phyloP scores from a whole-genome alignment of 2,113 vertebrate genomes.

The Semnopithecus entellus region DNA sequence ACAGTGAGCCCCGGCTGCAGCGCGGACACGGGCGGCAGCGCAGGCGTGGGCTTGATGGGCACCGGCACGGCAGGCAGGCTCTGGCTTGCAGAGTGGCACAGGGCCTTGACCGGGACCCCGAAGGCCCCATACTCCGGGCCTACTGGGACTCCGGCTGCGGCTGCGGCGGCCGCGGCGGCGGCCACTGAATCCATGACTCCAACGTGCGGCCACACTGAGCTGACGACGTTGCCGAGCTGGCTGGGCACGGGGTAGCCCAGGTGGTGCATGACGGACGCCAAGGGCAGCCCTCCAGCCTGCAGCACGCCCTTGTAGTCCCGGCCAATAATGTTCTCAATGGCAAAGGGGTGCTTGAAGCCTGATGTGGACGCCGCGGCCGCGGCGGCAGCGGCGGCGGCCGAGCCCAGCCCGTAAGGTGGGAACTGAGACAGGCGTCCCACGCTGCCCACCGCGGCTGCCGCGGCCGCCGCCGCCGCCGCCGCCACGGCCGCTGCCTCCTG shows the following conservation, averaged over 20 bases:
- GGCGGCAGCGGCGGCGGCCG: slow-evolving; percentile 67
- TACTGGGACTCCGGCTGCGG: slow-evolving; percentile 87
- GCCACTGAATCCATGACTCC: slow-evolving; percentile 93
- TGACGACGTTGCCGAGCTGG: slow-evolving; percentile 92
- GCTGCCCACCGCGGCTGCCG: slow-evolving; percentile 83
- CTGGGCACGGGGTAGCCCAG: slow-evolving; percentile 94
- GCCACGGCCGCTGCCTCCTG: slow-evolving; percentile 79
- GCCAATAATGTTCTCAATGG: slow-evolving; percentile 95
- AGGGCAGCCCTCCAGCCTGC: slow-evolving; percentile 90
- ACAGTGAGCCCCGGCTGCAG: slow-evolving; percentile 87
- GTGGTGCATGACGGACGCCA: slow-evolving; percentile 95
- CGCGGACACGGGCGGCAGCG: slow-evolving; percentile 86
- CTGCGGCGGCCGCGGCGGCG: slow-evolving; percentile 65
- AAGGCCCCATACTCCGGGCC: slow-evolving; percentile 93
- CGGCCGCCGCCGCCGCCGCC: slow-evolving; percentile 78
- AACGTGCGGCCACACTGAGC: slow-evolving; percentile 96
- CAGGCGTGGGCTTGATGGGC: slow-evolving; percentile 95
- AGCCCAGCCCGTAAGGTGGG: slow-evolving; percentile 84
- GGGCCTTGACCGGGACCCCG: slow-evolving; percentile 92
- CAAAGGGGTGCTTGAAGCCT: slow-evolving; percentile 96
- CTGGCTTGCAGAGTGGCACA: slow-evolving; percentile 90
- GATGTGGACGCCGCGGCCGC: slow-evolving; percentile 78
- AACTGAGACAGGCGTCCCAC: slow-evolving; percentile 92
- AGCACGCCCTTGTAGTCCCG: slow-evolving; percentile 96
- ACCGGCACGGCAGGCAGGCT: slow-evolving; percentile 94